Conservation (phyloP, 2,113 vertebrate genomes). For the Arizona elegans region DNA sequence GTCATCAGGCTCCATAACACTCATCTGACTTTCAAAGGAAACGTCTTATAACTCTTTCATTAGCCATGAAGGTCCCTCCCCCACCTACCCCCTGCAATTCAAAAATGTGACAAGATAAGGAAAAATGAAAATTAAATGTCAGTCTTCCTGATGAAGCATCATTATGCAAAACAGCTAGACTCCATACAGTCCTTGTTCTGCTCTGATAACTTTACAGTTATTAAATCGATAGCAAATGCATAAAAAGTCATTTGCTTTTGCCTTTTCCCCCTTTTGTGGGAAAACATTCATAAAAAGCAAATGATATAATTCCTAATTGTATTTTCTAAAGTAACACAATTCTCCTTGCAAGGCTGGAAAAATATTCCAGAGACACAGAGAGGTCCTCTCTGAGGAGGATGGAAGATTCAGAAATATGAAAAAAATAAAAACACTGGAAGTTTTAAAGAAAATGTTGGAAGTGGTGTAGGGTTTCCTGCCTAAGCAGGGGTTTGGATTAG, state of each 20-base stretch:
- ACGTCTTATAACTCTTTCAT: not conserved
- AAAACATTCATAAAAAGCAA: slow-evolving; percentile 5
- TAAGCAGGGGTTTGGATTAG: too few species aligned
- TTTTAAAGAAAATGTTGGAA: too few species aligned
- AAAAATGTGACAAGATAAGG: not conserved
- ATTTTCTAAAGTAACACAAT: not conserved
- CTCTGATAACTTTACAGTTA: not conserved
- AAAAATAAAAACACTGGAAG: not conserved
- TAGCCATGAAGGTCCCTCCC: not conserved
- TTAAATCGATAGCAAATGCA: not conserved
- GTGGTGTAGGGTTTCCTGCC: too few species aligned
- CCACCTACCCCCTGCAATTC: not conserved
- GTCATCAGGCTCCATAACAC: not conserved
- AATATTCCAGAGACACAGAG: not conserved
- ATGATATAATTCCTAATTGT: not conserved
- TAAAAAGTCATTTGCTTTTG: slow-evolving; percentile 21
- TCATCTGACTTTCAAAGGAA: not conserved
- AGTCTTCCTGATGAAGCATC: not conserved
- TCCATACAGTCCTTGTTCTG: not conserved
- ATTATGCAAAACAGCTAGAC: not conserved
- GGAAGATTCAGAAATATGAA: not conserved
- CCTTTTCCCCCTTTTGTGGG: not conserved
- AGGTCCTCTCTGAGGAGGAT: not conserved
- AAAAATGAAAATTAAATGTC: not conserved
- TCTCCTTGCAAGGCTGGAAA: not conserved